Conservation (phyloP, 2,113 vertebrate genomes). For the Ondatra zibethicus region DNA sequence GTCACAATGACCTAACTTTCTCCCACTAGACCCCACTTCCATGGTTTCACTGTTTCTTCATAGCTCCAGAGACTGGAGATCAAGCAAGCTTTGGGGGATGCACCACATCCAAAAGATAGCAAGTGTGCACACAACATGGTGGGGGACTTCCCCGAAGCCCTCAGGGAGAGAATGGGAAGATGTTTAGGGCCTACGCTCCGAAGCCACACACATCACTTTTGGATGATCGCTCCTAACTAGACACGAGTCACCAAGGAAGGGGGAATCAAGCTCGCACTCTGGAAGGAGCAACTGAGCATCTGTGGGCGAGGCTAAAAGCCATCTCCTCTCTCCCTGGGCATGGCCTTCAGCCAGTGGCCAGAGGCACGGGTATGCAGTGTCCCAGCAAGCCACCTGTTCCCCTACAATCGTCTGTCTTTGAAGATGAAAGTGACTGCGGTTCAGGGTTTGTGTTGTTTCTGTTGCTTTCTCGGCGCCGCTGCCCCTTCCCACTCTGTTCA, state of each 20-base stretch:
- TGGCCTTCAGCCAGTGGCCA: background rate
- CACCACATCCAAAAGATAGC: background rate
- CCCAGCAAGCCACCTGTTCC: background rate
- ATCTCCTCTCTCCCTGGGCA: background rate
- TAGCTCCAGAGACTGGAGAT: background rate
- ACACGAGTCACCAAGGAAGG: background rate
- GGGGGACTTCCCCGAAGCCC: background rate
- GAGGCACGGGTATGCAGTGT: background rate
- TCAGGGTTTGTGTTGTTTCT: background rate
- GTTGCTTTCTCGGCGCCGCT: background rate
- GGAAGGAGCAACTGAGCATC: background rate
- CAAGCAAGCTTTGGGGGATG: background rate
- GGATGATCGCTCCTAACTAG: background rate
- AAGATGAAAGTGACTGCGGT: background rate
- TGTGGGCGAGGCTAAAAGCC: background rate
- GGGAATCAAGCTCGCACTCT: background rate
- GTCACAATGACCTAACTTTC: background rate
- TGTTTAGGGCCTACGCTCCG: background rate
- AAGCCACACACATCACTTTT: background rate
- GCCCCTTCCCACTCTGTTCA: background rate
- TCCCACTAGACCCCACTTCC: background rate
- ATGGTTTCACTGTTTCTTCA: background rate
- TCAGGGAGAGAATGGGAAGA: background rate
- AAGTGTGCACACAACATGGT: background rate
- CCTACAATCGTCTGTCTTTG: background rate